These are phyloP conservation scores for Simalia tracyae DNA, from an alignment of 2,797 vertebrate genomes.

Conservation along the genomic window DNA sequence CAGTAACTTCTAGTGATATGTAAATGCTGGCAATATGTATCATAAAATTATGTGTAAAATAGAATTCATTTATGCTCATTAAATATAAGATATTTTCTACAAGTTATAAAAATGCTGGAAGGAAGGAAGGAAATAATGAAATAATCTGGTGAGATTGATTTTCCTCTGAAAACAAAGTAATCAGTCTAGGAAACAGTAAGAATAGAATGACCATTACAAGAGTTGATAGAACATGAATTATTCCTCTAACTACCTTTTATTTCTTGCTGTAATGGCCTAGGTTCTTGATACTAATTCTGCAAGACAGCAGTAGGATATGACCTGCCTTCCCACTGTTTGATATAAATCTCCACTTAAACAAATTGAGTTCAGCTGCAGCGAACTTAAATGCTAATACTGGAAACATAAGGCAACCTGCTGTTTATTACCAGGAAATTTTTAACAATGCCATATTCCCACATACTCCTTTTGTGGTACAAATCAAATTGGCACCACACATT, in stretches of 20 bases:
- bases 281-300: slow-evolving; percentile 73
- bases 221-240: slow-evolving; percentile 63
- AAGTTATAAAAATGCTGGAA: background rate
- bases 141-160: slow-evolving; percentile 33
- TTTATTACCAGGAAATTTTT: slow-evolving; percentile 72
- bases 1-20: background rate
- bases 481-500: slow-evolving; percentile 55
- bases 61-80: background rate
- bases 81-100: slow-evolving; percentile 2
- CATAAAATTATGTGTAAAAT: background rate
- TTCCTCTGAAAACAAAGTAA: slow-evolving; percentile 60
- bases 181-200: slow-evolving; percentile 56
- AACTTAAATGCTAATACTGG: slow-evolving; percentile 75
- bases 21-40: background rate
- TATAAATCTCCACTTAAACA: slow-evolving; percentile 75
- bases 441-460: slow-evolving; percentile 58
- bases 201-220: slow-evolving; percentile 64
- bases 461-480: slow-evolving; percentile 46
- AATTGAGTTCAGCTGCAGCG: slow-evolving; percentile 72
- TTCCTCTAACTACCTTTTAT: slow-evolving; percentile 68
- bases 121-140: slow-evolving; percentile 31
- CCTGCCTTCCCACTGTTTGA: slow-evolving; percentile 75
- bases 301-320: slow-evolving; percentile 72
- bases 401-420: slow-evolving; percentile 74
- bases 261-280: slow-evolving; percentile 68